Percentiles rank a stretch among this genome's conserved stretches.
phyloP scores from a whole-genome alignment of 2,797 vertebrate species.

The Malacoraja senta region DNA sequence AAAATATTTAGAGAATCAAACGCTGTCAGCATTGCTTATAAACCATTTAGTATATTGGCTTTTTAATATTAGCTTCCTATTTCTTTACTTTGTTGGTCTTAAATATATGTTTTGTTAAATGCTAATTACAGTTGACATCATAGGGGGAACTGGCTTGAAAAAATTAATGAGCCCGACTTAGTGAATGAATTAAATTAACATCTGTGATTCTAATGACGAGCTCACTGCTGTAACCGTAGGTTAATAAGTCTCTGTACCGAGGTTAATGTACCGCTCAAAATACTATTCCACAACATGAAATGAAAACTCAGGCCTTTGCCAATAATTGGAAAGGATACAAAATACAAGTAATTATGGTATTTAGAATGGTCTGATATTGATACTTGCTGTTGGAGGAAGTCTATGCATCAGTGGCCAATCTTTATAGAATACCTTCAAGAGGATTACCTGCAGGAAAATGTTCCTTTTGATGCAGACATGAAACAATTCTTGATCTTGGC shows the following conservation, averaged over 20 bases:
- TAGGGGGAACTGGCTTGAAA: slow-evolving; percentile 5
- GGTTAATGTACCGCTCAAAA: slow-evolving; percentile 3
- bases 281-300: not conserved
- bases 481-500: not conserved
- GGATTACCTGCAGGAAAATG: too few species aligned
- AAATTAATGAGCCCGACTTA: not conserved
- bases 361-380: not conserved
- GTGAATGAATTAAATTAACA: slow-evolving; percentile 19
- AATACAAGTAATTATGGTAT: not conserved
- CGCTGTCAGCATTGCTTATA: not conserved
- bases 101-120: not conserved
- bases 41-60: not conserved
- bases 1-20: not conserved
- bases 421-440: not conserved
- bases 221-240: not conserved
- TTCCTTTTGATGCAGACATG: not conserved
- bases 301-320: not conserved
- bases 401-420: not conserved
- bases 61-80: not conserved
- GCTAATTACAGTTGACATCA: slow-evolving; percentile 4
- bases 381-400: not conserved
- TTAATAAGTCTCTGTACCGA: slow-evolving; percentile 20
- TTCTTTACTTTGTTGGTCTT: not conserved
- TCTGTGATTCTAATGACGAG: slow-evolving; percentile 13
- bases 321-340: not conserved